Evolutionary conservation across 2,113 vertebrate species (phyloP).

Genomic region (Macquaria australasica): DNA sequence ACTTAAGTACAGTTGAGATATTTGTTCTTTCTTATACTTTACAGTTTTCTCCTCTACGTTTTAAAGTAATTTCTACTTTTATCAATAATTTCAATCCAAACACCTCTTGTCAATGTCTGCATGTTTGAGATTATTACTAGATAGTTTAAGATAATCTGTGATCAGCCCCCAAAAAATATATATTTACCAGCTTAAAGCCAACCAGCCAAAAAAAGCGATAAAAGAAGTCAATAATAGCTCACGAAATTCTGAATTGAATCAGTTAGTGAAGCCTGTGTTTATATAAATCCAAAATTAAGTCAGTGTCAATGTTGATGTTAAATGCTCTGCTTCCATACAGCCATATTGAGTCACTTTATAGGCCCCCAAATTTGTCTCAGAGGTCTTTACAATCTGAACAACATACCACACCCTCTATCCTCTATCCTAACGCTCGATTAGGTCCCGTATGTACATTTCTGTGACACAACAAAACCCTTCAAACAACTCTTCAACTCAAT

Average conservation of each 20-base stretch:
- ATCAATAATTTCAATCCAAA: background rate
- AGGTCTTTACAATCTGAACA: background rate
- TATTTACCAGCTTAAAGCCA: constrained; percentile 3
- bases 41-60: background rate
- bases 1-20: constrained; percentile 1
- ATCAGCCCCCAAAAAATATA: background rate
- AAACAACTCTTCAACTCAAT: background rate
- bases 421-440: background rate
- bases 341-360: background rate
- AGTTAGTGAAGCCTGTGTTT: background rate
- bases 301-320: background rate
- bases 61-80: background rate
- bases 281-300: background rate
- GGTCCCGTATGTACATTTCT: constrained; percentile 1
- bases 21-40: background rate
- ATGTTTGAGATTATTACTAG: background rate
- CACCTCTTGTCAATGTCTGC: background rate
- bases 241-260: background rate
- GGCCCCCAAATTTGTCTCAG: background rate
- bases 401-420: background rate
- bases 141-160: background rate
- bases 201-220: background rate
- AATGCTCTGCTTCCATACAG: background rate
- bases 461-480: background rate
- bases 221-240: background rate